A percentile compares a stretch with the other conserved stretches of the same genome.
Evolutionary conservation across 2,113 vertebrate species (phyloP).

Genomic region (Cavia porcellus): DNA sequence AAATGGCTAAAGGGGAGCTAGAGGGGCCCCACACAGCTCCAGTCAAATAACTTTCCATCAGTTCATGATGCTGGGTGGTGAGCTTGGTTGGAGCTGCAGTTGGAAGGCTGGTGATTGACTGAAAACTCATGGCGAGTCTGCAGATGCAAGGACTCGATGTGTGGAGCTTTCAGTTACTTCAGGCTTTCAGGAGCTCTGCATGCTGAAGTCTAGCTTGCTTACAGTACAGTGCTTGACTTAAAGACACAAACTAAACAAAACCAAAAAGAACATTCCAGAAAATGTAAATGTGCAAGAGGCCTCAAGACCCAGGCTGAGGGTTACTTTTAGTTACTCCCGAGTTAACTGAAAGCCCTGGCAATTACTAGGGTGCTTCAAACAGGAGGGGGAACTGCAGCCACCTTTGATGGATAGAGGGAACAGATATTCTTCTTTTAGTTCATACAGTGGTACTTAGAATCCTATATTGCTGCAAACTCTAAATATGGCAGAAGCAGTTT

Average conservation of each 20-base stretch:
- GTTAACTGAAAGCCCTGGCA: not conserved
- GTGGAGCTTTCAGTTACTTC: not conserved
- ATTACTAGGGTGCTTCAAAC: not conserved
- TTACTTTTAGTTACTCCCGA: too few relatives aligned
- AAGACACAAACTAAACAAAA: too few relatives aligned
- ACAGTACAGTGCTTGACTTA: not conserved
- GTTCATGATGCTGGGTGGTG: not conserved
- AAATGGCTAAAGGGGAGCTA: not conserved
- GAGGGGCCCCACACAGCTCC: not conserved
- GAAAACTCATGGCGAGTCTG: not conserved
- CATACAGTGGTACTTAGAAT: not conserved
- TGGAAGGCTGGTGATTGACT: not conserved
- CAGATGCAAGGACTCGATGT: not conserved
- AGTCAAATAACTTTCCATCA: fast-evolving
- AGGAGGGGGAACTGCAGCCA: not conserved
- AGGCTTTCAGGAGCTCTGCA: not conserved
- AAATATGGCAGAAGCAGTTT: not conserved
- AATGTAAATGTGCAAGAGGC: fast-evolving
- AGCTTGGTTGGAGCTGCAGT: not conserved
- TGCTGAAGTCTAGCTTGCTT: not conserved
- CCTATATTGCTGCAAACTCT: not conserved
- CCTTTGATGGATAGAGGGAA: not conserved
- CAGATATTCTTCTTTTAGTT: not conserved
- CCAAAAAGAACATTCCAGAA: not conserved
- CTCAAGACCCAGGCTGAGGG: not conserved